Evolutionary conservation across 2,888 invertebrate genomes (phyloP).

Genomic region (Ditylenchus weischeri): DNA sequence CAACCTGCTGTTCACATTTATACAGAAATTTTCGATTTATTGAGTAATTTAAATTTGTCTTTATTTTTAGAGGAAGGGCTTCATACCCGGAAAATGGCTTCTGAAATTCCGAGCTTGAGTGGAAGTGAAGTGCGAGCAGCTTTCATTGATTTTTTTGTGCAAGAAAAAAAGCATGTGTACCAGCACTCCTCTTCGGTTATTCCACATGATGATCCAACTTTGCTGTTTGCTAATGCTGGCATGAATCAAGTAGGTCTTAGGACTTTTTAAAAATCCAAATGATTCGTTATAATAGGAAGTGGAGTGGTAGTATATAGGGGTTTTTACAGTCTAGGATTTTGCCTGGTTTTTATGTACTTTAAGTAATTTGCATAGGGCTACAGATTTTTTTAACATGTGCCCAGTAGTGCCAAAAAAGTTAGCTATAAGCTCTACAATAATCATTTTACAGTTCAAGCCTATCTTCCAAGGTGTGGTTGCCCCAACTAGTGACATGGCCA

Average conservation of each 20-base stretch:
- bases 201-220: conserved; percentile 92
- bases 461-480: conserved; percentile 93
- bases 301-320: no score
- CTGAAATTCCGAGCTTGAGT: conserved; percentile 34
- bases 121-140: conserved; percentile 47
- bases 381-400: no score
- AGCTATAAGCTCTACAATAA: no score
- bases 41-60: no score
- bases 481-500: conserved; percentile 63
- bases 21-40: no score
- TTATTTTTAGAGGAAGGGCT: no score
- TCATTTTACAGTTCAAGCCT: conserved; percentile 76
- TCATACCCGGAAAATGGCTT: no score
- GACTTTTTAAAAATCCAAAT: neutral
- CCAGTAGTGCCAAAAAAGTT: no score
- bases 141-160: conserved; percentile 54
- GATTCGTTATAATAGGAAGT: neutral
- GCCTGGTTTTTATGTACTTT: no score
- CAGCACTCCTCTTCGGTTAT: conserved; percentile 96
- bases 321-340: no score
- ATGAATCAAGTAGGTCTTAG: conserved; percentile 80
- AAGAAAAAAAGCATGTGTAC: conserved; percentile 78
- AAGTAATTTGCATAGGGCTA: no score
- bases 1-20: no score
- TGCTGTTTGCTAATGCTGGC: conserved; percentile 95